Evolutionary conservation across 2,888 invertebrate species (phyloP), one percentile per base, ranked within the genome.

Genomic region (Maniola hyperantus): DNA sequence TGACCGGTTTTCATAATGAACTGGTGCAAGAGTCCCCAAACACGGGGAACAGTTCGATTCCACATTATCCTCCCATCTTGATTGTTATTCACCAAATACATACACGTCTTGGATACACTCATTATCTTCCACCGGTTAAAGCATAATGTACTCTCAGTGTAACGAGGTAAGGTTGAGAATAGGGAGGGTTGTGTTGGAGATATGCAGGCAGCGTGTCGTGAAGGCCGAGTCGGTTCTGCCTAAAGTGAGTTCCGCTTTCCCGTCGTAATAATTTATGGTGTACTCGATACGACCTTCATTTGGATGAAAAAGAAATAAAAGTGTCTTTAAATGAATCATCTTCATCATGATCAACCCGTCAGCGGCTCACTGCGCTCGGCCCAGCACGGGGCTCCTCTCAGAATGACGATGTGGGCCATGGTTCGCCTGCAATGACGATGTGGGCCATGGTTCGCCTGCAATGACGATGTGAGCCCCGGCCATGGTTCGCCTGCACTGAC

Each of bases 181-280:
- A 4, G 13, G 15, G 1, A 11, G 8, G 6, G 10, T 18, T 6
- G 5, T 11, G 34, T 7, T 26, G 20, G 65, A 60, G 55, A 65
- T 64, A 64, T 66, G 68, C 68, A 68, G 65, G 59, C 61, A 53
- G 61, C 64, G 67, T 65, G 34, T 62, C 64, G 64, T 65, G 68
- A 71, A 71, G 70, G 70, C 66, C 64, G 70, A 70, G 68, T 66
- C 66, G 68, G 10, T 20, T 64, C 63, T 59, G 68, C 48, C 60
- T 61, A 64, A 70, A 65, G n/a, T 57, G 61, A 60, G 64, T 71
- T 70, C 68, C 66, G 68, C 68, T 70, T 68, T 71, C 66, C 51
- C 61, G 4, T 2, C 26, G 53, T 44, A 20, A 42, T 26, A 57
- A 57, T 57, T 57, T 18, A 63, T 44, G 54, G 53, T 62, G 61